Percentiles rank a stretch among this genome's conserved stretches.
Conservation (phyloP, 1,140 invertebrate species). For the Callitettix versicolor region DNA sequence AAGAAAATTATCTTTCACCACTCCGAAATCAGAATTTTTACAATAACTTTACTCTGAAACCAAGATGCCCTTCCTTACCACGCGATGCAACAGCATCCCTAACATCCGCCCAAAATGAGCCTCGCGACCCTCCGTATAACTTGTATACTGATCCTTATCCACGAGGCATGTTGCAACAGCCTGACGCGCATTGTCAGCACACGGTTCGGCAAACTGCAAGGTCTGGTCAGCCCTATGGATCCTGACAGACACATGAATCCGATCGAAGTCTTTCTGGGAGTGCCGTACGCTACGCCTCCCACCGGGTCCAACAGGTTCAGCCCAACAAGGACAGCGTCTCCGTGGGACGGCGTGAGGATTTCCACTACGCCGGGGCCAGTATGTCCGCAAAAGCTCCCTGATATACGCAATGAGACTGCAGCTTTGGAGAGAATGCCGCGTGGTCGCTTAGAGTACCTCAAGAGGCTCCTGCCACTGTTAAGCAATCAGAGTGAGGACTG, state of each 20-base stretch:
- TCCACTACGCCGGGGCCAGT: constrained; percentile 72
- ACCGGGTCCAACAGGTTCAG: constrained; percentile 76
- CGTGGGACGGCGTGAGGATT: constrained; percentile 74
- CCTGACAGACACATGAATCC: constrained; percentile 57
- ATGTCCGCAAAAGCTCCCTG: constrained; percentile 77
- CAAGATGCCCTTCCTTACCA: no score
- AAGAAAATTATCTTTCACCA: no score
- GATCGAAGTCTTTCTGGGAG: constrained; percentile 81
- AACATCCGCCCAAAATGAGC: no score
- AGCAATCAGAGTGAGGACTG: constrained; percentile 92
- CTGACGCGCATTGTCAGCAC: constrained; percentile 63
- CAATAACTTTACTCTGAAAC: no score
- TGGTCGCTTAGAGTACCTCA: constrained; percentile 74
- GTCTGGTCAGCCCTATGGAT: constrained; percentile 62
- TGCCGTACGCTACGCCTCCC: constrained; percentile 89
- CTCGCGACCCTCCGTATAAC: no score
- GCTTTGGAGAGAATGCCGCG: constrained; percentile 75
- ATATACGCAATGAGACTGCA: constrained; percentile 73
- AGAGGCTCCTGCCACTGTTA: constrained; percentile 68
- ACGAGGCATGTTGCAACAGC: neutral
- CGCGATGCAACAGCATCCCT: no score
- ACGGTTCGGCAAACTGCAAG: constrained; percentile 70
- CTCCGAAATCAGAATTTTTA: no score
- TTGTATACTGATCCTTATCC: no score
- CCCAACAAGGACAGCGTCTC: constrained; percentile 75